Percentiles rank a stretch among this genome's conserved stretches.
These are phyloP conservation scores for Ceratina calcarata DNA, from an alignment of 1,140 invertebrate genomes.

Conservation along the genomic window DNA sequence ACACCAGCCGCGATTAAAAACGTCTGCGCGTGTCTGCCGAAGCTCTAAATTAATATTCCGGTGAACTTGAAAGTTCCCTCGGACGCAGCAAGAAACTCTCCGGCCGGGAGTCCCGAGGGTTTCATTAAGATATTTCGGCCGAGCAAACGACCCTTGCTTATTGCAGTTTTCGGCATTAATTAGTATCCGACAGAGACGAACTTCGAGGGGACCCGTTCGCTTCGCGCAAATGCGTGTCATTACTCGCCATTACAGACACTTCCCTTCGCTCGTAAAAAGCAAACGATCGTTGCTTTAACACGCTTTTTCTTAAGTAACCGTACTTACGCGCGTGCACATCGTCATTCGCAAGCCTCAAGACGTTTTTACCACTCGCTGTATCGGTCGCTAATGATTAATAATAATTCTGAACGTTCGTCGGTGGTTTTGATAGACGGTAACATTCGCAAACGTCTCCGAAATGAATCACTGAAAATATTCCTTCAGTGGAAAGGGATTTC, in stretches of 20 bases:
- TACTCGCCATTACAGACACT: background rate
- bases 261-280: background rate
- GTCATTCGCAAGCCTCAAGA: background rate
- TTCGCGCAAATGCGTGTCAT: constrained; percentile 15
- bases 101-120: constrained; percentile 40
- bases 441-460: background rate
- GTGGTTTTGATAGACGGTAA: background rate
- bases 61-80: constrained; percentile 46
- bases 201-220: constrained; percentile 41
- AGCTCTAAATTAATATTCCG: constrained; percentile 63
- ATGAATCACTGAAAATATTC: background rate
- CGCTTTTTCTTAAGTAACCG: too few species aligned
- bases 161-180: constrained; percentile 66
- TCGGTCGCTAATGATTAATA: too few species aligned
- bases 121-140: constrained; percentile 65
- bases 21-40: constrained; percentile 18
- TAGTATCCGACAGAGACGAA: constrained; percentile 45
- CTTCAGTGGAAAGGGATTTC: background rate
- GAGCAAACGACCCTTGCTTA: constrained; percentile 54
- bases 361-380: too few species aligned
- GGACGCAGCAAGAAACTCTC: constrained; percentile 47
- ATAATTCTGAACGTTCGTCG: too few species aligned
- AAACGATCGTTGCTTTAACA: constrained; percentile 3
- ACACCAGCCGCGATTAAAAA: constrained; percentile 56
- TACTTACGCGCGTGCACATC: too few species aligned